Evolutionary conservation across 1,140 invertebrate genomes (phyloP), one percentile per base, ranked within the genome.

Genomic region (Teleogryllus occipitalis): DNA sequence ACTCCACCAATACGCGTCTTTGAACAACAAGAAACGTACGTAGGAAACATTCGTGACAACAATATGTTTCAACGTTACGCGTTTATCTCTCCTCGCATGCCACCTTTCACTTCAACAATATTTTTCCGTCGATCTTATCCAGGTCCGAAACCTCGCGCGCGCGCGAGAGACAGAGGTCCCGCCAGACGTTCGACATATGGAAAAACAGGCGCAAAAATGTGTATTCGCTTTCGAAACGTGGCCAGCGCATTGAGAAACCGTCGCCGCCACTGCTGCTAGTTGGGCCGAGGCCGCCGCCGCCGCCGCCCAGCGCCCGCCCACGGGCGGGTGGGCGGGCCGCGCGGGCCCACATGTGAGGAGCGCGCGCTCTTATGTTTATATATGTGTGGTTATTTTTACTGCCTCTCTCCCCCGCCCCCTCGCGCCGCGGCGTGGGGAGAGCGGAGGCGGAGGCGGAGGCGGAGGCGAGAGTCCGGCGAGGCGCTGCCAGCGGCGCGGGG

Each of bases 331-430:
- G 78, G 78, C 27, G n/a, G 78, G 78, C 27, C 49, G 15, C 47
- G 46, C 27, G 5, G 78, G 47, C 39, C 78, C 78, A 78, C 54
- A 74, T 78, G 78, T 78, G 78, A 73, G 78, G 54, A 65, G 54
- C 54, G 54, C 54, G 54, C 54, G 54, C 54, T 65, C 54, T 65
- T 78, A 49, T 78, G 78, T 78, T 78, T 78, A 49, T 78, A 78
- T 78, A 78, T 78, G 73, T 78, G 78, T 78, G 78, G 78, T 78
- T 78, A 78, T 78, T 78, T 78, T 78, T 78, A 78, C 78, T 72
- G 46, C n/a, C 18, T 48, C 78, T 46, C 54, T 54, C 54, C 47
- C 21, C 54, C 10, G 18, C 54, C 54, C 10, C 54, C 7, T 65
- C 54, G 54, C 54, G 10, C 2, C 54, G 27, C 27, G 54, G 54